Evolutionary conservation across 2,888 invertebrate species (phyloP), one percentile per base, ranked within the genome.

Genomic region (Leptothorax acervorum): DNA sequence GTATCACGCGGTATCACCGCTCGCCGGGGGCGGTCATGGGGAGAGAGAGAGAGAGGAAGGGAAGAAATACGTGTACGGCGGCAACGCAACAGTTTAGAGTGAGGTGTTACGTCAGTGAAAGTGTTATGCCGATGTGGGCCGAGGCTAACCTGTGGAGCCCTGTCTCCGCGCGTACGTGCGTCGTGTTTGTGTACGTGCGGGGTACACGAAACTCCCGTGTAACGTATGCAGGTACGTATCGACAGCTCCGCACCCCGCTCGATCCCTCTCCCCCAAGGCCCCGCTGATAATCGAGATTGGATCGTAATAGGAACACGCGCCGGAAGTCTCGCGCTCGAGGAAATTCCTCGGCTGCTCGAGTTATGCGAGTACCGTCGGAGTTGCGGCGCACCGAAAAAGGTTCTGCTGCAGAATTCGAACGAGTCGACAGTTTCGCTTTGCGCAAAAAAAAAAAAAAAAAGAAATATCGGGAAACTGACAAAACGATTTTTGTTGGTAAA

Each of bases 71-170:
- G 89, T 89, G 87, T 89, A 90, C 87, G 89, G 88, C 87, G 89
- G 89, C 88, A 89, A 94, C 94, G 94, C 94, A 94, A 94, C 93
- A 94, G 93, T 94, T 94, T 94, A 94, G 93, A 94, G 92, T 92
- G 92, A 94, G 93, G 94, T 94, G 94, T 95, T 95, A 95, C 94
- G 94, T 95, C 94, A 94, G 94, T 95, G 94, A 95, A 95, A 95
- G 94, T 94, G 94, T 94, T 94, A 94, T 94, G 93, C 94, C 94
- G 92, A 95, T 95, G 94, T 95, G 94, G 94, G 94, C 94, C 94
- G 94, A 95, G 94, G 94, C 94, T 95, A 95, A 95, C 94, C 93
- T 94, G 94, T 94, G 92, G 79, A 94, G 93, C 93, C 94, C 94
- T 94, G 94, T 93, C 94, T 93, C 93, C 92, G 90, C 92, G 91